Base-by-base conservation (phyloP, 2,888 invertebrate species). In the Mimas tiliae region DNA sequence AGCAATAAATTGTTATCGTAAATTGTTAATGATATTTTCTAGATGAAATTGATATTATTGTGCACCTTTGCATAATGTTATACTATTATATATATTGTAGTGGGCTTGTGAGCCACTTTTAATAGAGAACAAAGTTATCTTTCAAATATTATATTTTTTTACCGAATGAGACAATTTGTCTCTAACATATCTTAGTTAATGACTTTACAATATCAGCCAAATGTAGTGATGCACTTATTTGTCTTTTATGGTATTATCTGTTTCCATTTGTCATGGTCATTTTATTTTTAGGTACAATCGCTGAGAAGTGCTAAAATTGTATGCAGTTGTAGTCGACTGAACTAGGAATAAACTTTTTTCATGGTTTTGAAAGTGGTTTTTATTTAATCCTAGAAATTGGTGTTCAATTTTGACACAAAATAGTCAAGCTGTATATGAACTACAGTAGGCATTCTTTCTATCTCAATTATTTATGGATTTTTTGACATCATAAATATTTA, bases 281-380 rank as follows among this genome's bases (percentile, higher is more conserved):
- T 75, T 83, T 84, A 81, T 80, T 83, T 88, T 86, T 86, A 85
- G 82, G 84, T 85, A 84, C 84, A 84, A 83, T 82, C 58, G 58
- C 58, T 81, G 83, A 82, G 82, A 83, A 85, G 79, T 78, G 83
- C 81, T 88, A 79, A 83, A 85, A 85, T 88, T 88, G 82, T 88
- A 83, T 82, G 85, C 82, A 80, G 85, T 81, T 83, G 76, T 87
- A 86, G 83, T 86, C 83, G 83, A 84, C 76, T 82, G 78, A 77
- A 79, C 72, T 86, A 82, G 78, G 81, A 87, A 86, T 87, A 86
- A 86, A 88, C 68, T 66, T 79, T 83, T 82, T 80, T 74, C 77
- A 75, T 73, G 78, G 81, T 77, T 79, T 55, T 33, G 45, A 74
- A 72, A 72, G 63, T 64, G 48, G 42, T 73, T 68, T 76, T 72